Conservation (phyloP, 2,888 invertebrate species). For the Drosophila paranaensis region DNA sequence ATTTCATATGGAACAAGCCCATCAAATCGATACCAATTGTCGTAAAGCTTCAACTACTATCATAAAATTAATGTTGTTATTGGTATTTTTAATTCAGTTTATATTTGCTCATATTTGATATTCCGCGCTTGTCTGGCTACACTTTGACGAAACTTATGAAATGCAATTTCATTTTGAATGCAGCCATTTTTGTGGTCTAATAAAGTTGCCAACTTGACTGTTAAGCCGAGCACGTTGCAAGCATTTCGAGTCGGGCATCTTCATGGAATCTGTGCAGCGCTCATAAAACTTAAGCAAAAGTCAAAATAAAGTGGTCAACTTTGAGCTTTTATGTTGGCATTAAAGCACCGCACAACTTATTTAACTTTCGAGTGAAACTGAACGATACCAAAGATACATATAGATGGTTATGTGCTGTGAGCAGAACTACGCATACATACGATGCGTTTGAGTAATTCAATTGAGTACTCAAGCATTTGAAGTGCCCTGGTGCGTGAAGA, state of each 20-base stretch:
- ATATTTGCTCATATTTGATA: slow-evolving; percentile 14
- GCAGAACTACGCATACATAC: not conserved
- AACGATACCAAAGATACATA: not conserved
- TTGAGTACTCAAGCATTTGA: slow-evolving; percentile 45
- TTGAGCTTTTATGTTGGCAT: slow-evolving; percentile 52
- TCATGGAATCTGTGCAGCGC: slow-evolving; percentile 53
- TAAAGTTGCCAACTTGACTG: slow-evolving; percentile 19
- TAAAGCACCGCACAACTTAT: slow-evolving; percentile 10
- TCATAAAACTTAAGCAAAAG: slow-evolving; percentile 56
- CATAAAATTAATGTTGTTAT: not conserved
- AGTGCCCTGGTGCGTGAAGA: slow-evolving; percentile 52
- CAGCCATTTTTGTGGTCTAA: slow-evolving; percentile 17
- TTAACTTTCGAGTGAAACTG: slow-evolving; percentile 1
- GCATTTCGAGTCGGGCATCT: slow-evolving; percentile 34
- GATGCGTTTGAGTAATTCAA: slow-evolving; percentile 31
- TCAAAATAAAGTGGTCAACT: slow-evolving; percentile 58
- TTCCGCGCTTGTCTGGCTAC: slow-evolving; percentile 12
- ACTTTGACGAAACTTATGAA: slow-evolving; percentile 15
- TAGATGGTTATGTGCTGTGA: not conserved
- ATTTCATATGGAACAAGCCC: not conserved
- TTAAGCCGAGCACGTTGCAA: slow-evolving; percentile 27
- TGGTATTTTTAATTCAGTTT: slow-evolving; percentile 1
- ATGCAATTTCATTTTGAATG: slow-evolving; percentile 28
- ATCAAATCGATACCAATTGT: not conserved
- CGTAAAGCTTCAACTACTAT: not conserved